Base-by-base conservation (phyloP, 2,888 invertebrate genomes). In the Athalia cordata region DNA sequence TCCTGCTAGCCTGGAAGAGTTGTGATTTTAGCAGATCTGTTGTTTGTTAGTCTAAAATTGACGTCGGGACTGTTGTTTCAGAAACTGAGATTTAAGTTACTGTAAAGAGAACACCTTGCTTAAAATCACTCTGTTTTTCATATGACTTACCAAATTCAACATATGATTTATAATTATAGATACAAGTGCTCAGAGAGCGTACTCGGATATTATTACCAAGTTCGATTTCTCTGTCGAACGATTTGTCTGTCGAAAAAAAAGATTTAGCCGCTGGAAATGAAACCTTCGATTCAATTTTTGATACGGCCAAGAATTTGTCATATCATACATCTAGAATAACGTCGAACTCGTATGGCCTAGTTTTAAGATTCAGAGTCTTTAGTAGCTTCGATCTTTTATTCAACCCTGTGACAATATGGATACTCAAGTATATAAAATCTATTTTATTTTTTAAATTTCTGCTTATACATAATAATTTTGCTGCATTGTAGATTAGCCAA, bases 381-480 rank as follows among this genome's bases (percentile, higher is more conserved):
- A 29, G 29, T 29, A 29, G 29, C 29, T 29, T 29, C 29, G 29
- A 29, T 29, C 29, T 29, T 6, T 6, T 49, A 64, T 64, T 64
- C 64, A 64, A 4, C 64, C 6, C 47, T 8, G 13, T 62, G 43
- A 8, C 66, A 6, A n/a, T 8, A 47, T 59, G 6, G 59, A 52
- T 72, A 57, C 7, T 59, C 55, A 79, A 81, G 80, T 83, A 82
- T 83, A 82, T 80, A 83, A 83, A 83, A 83, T 83, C 80, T 81
- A 81, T 83, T 29, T 83, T 82, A 81, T 82, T 83, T 78, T 77
- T 79, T 76, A 72, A 78, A 79, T 77, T 80, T 67, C 52, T 67
- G 78, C 64, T 65, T 77, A 79, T 81, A 81, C 81, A 81, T 77
- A 62, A 65, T 68, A 49, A 29, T 29, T 29, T 55, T 11, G 55